These are phyloP conservation scores for Danionella dracula DNA, from an alignment of 2,797 vertebrate genomes.

Conservation along the genomic window DNA sequence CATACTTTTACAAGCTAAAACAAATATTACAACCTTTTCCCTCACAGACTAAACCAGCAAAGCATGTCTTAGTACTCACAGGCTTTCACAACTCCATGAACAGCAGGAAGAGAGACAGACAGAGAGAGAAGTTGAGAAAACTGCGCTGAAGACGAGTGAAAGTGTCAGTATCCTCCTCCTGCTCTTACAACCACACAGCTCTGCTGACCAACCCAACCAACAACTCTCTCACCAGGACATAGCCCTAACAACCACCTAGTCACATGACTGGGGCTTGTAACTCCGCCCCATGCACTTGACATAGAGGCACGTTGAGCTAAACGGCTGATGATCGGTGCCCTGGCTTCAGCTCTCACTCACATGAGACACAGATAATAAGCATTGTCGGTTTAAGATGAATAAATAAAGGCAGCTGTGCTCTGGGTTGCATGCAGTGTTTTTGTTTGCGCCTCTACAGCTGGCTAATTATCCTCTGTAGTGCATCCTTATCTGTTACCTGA, in stretches of 20 bases:
- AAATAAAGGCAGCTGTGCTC: conserved; percentile 22
- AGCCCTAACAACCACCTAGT: conserved; percentile 16
- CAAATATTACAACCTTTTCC: not conserved
- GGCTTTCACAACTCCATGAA: conserved; percentile 35
- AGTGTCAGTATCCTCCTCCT: conserved; percentile 18
- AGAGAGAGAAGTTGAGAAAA: too few relatives aligned
- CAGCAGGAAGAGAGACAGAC: conserved; percentile 2
- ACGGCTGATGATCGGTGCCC: not conserved
- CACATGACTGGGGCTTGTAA: not conserved
- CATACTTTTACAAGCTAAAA: not conserved
- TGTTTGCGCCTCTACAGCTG: conserved; percentile 22
- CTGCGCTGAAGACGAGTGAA: conserved; percentile 21
- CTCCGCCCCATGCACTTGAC: conserved; percentile 18
- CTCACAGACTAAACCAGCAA: not conserved
- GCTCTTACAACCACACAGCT: conserved; percentile 21
- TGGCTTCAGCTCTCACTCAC: not conserved
- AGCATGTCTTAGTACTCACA: conserved; percentile 13
- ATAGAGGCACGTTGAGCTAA: conserved; percentile 11
- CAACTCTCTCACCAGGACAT: conserved; percentile 10
- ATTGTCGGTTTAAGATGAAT: conserved; percentile 2
- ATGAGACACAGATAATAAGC: not conserved
- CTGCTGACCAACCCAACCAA: conserved; percentile 11
- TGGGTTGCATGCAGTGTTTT: not conserved
- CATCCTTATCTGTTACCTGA: conserved; percentile 14
- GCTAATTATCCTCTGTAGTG: not conserved